Conservation (phyloP, 2,113 vertebrate genomes). For the Dasyprocta punctata region DNA sequence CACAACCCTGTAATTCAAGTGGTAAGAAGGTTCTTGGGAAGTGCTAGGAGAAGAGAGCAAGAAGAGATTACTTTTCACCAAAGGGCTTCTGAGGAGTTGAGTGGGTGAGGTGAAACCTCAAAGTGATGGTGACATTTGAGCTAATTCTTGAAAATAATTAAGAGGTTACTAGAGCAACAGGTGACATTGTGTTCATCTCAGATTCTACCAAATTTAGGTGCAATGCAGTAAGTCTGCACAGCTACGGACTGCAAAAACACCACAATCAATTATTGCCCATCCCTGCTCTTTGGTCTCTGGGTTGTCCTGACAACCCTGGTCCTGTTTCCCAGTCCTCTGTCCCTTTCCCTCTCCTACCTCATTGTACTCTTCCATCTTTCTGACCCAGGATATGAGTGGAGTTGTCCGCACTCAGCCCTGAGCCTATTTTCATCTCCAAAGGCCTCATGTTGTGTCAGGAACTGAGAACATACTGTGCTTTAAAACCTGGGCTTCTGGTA, state of each 20-base stretch:
- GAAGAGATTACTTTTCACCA: background rate
- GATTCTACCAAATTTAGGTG: background rate
- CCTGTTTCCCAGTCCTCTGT: background rate
- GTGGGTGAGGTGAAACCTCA: background rate
- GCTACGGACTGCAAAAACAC: background rate
- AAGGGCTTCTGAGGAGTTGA: background rate
- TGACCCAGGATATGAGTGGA: background rate
- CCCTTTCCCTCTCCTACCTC: background rate
- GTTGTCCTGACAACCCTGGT: background rate
- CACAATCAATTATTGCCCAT: background rate
- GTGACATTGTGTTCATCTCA: background rate
- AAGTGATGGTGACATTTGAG: background rate
- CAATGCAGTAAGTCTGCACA: background rate
- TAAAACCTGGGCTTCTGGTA: background rate
- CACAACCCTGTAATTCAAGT: background rate
- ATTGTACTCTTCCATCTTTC: background rate
- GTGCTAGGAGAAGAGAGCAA: background rate
- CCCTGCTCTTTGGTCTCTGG: background rate
- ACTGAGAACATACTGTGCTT: background rate
- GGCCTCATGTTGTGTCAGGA: background rate
- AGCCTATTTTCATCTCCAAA: background rate
- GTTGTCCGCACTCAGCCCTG: background rate
- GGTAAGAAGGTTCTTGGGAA: background rate
- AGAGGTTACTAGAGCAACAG: background rate
- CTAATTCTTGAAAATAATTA: constrained; percentile 1